phyloP scores from a whole-genome alignment of 2,888 invertebrate species.

The Gymnoscelis rufifasciata region DNA sequence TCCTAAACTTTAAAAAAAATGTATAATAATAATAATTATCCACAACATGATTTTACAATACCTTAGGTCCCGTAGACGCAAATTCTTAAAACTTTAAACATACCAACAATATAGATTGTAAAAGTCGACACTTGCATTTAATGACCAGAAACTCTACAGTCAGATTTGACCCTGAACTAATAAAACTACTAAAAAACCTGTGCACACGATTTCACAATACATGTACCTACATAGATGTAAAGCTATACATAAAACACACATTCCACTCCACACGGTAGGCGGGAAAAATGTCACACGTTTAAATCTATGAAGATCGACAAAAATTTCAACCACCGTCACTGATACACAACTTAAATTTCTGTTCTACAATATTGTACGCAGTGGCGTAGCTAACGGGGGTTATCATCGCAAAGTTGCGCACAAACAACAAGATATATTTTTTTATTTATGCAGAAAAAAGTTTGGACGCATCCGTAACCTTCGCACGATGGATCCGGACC shows the following conservation, averaged over 20 bases:
- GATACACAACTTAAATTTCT: too few relatives aligned
- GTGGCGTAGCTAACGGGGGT: too few relatives aligned
- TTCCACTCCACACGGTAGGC: constrained; percentile 1
- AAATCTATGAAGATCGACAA: neutral
- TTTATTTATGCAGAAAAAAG: too few relatives aligned
- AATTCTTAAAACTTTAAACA: neutral
- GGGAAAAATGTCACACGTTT: constrained; percentile 1
- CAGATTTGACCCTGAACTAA: neutral
- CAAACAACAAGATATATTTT: too few relatives aligned
- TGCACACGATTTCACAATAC: neutral
- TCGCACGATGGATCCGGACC: too few relatives aligned
- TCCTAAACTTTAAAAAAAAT: neutral
- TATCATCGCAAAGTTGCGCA: neutral
- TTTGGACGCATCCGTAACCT: too few relatives aligned
- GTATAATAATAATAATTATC: neutral
- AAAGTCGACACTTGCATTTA: constrained; percentile 5
- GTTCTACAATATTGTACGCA: too few relatives aligned
- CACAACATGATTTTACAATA: constrained; percentile 2
- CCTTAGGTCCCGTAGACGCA: neutral
- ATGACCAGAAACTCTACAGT: constrained; percentile 10
- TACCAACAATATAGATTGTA: neutral
- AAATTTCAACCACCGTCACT: neutral
- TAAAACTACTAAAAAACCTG: constrained; percentile 4
- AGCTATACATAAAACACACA: constrained; percentile 3
- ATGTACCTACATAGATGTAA: neutral